phyloP scores from a whole-genome alignment of 1,140 invertebrate species.

The Temnothorax nylanderi region DNA sequence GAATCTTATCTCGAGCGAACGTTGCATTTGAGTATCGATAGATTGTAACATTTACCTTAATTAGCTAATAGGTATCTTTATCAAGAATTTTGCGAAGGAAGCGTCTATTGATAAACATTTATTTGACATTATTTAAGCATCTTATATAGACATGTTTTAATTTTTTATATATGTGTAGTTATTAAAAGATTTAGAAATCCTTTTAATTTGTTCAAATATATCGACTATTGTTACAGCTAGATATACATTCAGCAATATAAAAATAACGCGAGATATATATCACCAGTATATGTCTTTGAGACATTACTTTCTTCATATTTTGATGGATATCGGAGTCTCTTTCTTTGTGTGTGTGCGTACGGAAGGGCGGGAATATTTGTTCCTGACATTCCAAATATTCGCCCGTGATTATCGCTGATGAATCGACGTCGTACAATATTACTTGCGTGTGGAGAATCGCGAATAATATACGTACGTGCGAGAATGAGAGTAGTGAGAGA shows the following conservation, averaged over 20 bases:
- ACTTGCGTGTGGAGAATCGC: not conserved
- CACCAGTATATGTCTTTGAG: not conserved
- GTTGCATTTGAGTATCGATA: not conserved
- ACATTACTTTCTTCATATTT: not conserved
- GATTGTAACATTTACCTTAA: not conserved
- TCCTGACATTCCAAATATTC: slow-evolving; percentile 23
- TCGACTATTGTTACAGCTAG: not conserved
- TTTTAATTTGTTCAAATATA: not conserved
- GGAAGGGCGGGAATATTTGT: not conserved
- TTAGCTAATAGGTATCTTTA: not conserved
- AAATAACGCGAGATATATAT: not conserved
- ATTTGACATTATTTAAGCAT: not conserved
- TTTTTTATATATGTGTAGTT: not conserved
- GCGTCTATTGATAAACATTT: not conserved
- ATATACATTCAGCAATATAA: not conserved
- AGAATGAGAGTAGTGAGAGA: slow-evolving; percentile 10
- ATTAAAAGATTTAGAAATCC: not conserved
- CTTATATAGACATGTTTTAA: not conserved
- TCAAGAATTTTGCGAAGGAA: not conserved
- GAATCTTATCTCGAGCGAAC: not conserved
- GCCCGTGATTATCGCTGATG: slow-evolving; percentile 15
- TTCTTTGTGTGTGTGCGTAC: not conserved
- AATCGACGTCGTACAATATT: slow-evolving; percentile 40
- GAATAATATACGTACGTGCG: not conserved
- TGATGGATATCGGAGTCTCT: not conserved